These are phyloP conservation scores for Rhynchopsitta pachyrhyncha DNA, from an alignment of 2,113 vertebrate genomes.

Conservation along the genomic window DNA sequence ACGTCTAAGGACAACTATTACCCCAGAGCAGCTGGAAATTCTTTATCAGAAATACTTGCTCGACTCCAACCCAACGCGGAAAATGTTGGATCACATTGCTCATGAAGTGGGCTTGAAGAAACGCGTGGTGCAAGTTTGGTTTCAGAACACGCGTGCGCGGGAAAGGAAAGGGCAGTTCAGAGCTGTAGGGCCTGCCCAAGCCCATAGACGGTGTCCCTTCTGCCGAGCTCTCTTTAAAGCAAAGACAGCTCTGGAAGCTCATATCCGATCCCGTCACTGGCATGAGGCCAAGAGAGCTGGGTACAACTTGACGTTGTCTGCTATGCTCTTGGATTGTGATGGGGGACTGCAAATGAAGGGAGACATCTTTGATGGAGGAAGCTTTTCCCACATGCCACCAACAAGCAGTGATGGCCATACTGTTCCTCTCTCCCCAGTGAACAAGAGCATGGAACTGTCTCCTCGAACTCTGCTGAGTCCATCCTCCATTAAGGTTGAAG, in stretches of 20 bases:
- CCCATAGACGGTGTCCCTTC: constrained; percentile 95
- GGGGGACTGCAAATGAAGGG: constrained; percentile 90
- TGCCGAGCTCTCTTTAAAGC: constrained; percentile 98
- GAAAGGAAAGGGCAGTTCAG: constrained; percentile 98
- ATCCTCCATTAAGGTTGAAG: constrained; percentile 97
- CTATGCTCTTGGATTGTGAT: constrained; percentile 91
- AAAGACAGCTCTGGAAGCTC: constrained; percentile 96
- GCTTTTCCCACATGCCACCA: constrained; percentile 85
- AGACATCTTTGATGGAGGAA: constrained; percentile 86
- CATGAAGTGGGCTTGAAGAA: constrained; percentile 98
- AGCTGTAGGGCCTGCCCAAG: constrained; percentile 95
- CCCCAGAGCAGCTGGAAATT: constrained; percentile 95
- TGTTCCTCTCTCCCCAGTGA: constrained; percentile 91
- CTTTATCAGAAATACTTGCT: constrained; percentile 98
- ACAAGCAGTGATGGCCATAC: constrained; percentile 87
- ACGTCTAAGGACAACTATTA: constrained; percentile 96
- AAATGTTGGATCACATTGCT: constrained; percentile 98
- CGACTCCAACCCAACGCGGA: constrained; percentile 97
- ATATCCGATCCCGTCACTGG: constrained; percentile 98
- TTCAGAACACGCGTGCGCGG: constrained; percentile 96
- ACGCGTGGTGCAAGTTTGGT: constrained; percentile 99
- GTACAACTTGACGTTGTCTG: constrained; percentile 90
- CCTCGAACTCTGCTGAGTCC: constrained; percentile 92
- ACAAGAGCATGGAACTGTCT: constrained; percentile 93
- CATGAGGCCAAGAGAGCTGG: constrained; percentile 98